Percentiles rank a stretch among this genome's conserved stretches.
phyloP scores from a whole-genome alignment of 2,888 invertebrate genomes.

The Sarcophaga caerulescens region DNA sequence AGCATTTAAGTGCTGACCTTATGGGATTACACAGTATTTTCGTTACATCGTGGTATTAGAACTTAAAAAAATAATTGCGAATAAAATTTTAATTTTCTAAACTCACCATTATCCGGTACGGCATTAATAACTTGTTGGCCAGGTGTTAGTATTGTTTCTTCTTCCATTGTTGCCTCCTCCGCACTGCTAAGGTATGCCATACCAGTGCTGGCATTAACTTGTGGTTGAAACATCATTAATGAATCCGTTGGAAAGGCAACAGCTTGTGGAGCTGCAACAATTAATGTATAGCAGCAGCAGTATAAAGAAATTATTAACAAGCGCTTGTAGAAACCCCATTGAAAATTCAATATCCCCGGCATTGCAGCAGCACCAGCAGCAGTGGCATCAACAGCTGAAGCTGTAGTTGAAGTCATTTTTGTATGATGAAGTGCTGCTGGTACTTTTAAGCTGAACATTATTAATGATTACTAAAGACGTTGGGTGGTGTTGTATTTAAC shows the following conservation, averaged over 20 bases:
- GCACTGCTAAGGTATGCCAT: neutral
- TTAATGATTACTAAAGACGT: neutral
- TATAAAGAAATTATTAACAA: slow-evolving; percentile 46
- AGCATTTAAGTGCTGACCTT: no score
- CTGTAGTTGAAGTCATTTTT: neutral
- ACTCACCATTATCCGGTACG: slow-evolving; percentile 61
- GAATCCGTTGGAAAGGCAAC: slow-evolving; percentile 36
- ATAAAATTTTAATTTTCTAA: slow-evolving; percentile 32
- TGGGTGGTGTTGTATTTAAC: neutral
- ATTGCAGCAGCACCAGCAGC: neutral
- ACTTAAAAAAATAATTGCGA: slow-evolving; percentile 3
- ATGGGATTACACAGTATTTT: neutral
- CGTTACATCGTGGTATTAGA: neutral
- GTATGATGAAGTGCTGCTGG: neutral
- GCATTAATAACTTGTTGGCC: slow-evolving; percentile 60
- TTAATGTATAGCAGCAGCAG: slow-evolving; percentile 22
- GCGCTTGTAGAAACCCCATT: slow-evolving; percentile 8
- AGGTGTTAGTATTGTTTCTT: slow-evolving; percentile 37
- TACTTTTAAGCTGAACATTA: slow-evolving; percentile 29
- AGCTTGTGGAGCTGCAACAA: slow-evolving; percentile 52
- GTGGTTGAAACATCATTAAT: slow-evolving; percentile 38
- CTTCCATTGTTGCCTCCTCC: no score
- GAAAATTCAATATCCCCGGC: neutral
- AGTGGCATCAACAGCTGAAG: neutral
- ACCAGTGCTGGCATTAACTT: slow-evolving; percentile 7